Conservation (phyloP, 2,797 vertebrate species). For the Crocodylus rhombifer region DNA sequence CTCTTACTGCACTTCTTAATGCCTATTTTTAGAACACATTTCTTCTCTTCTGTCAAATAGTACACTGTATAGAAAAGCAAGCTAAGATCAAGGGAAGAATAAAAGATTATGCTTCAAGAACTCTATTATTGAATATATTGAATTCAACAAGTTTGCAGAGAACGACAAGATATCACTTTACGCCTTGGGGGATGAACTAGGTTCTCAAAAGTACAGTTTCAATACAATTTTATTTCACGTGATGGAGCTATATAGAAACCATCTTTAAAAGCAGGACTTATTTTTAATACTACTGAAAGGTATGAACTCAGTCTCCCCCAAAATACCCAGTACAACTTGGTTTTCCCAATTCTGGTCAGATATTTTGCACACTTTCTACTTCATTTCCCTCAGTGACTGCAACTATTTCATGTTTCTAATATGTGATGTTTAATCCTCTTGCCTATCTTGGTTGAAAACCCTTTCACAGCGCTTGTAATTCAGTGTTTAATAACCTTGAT, state of each 20-base stretch:
- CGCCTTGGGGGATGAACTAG: neutral
- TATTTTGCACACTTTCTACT: neutral
- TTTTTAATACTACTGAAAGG: neutral
- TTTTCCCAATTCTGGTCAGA: neutral
- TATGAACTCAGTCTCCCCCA: neutral
- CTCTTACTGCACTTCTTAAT: slow-evolving; percentile 54
- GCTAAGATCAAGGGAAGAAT: neutral
- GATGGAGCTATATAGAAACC: neutral
- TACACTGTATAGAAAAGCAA: neutral
- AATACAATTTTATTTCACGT: neutral
- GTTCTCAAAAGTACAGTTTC: neutral
- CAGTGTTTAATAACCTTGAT: neutral
- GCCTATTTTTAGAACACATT: slow-evolving; percentile 58
- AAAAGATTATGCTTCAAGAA: neutral
- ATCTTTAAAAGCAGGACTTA: neutral
- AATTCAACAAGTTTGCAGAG: neutral
- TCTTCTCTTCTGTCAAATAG: neutral
- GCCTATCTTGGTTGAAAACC: neutral
- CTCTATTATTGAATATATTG: neutral
- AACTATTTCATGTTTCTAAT: neutral
- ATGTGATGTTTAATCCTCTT: neutral
- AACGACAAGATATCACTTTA: neutral
- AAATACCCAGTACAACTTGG: neutral
- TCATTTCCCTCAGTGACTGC: neutral
- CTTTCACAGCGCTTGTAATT: neutral